Conservation (phyloP, 2,797 vertebrate species). For the Fistularia commersonii region DNA sequence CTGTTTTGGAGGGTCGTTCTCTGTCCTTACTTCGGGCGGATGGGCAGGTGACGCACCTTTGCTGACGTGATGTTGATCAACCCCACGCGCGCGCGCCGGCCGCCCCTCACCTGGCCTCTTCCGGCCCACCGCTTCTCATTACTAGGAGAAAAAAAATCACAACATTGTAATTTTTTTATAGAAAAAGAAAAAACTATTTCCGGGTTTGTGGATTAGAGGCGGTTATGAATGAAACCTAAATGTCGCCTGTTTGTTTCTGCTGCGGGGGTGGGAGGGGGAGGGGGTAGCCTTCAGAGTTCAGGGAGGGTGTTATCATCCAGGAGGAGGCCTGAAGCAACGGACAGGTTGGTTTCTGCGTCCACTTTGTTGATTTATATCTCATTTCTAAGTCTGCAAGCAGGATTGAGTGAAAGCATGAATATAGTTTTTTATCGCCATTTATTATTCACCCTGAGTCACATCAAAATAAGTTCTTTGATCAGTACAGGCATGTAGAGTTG, state of each 20-base stretch:
- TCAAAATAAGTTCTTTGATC: too few species aligned
- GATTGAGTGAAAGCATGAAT: too few species aligned
- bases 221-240: constrained; percentile 1
- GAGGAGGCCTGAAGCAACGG: constrained; percentile 22
- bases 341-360: constrained; percentile 6
- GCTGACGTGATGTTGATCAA: constrained; percentile 71
- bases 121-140: neutral
- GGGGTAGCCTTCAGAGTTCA: constrained; percentile 15
- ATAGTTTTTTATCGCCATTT: too few species aligned
- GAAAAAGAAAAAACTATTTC: neutral
- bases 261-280: constrained; percentile 15
- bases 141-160: too few species aligned
- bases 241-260: constrained; percentile 11
- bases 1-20: constrained; percentile 50
- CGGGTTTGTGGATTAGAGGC: too few species aligned
- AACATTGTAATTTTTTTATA: too few species aligned
- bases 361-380: too few species aligned
- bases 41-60: constrained; percentile 77
- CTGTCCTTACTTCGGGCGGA: constrained; percentile 49
- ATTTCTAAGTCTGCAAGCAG: too few species aligned
- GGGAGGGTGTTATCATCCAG: constrained; percentile 25
- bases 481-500: too few species aligned
- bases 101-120: constrained; percentile 12
- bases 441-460: too few species aligned
- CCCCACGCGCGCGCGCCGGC: constrained; percentile 37